phyloP scores from a whole-genome alignment of 2,797 vertebrate genomes.

The Enteromius treurensis region DNA sequence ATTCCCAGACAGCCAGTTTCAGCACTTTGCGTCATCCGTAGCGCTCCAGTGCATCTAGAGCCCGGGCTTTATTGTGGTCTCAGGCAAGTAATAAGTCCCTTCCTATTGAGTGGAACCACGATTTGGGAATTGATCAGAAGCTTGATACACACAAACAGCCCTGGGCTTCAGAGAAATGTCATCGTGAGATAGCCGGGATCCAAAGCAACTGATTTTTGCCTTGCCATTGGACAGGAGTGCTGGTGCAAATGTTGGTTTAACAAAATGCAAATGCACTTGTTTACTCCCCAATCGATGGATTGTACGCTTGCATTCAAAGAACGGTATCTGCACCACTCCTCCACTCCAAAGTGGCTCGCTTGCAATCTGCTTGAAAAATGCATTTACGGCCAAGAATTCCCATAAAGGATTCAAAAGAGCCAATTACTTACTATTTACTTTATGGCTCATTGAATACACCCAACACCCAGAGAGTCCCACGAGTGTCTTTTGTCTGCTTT shows the following conservation, averaged over 20 bases:
- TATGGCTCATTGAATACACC: conserved; percentile 67
- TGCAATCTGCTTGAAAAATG: conserved; percentile 34
- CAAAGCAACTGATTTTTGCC: conserved; percentile 20
- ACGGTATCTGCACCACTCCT: conserved; percentile 5
- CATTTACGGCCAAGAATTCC: conserved; percentile 62
- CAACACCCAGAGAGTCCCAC: conserved; percentile 59
- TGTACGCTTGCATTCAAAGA: conserved; percentile 21
- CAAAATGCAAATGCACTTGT: conserved; percentile 34
- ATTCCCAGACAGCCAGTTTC: conserved; percentile 49
- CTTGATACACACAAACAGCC: conserved; percentile 55
- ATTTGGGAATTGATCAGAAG: conserved; percentile 65
- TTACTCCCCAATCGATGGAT: conserved; percentile 24
- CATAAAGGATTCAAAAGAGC: conserved; percentile 64
- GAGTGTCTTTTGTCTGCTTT: conserved; percentile 50
- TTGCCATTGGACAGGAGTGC: conserved; percentile 1
- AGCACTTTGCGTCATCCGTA: conserved; percentile 55
- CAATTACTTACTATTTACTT: conserved; percentile 67
- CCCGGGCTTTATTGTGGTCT: conserved; percentile 46
- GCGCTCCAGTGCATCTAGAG: conserved; percentile 46
- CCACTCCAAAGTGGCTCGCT: conserved; percentile 26
- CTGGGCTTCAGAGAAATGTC: conserved; percentile 46
- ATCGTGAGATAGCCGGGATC: conserved; percentile 38
- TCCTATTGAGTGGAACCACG: conserved; percentile 54
- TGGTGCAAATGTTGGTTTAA: conserved; percentile 28
- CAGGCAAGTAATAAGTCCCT: conserved; percentile 55